Base-by-base conservation (phyloP, 2,113 vertebrate genomes). In the Passer domesticus region DNA sequence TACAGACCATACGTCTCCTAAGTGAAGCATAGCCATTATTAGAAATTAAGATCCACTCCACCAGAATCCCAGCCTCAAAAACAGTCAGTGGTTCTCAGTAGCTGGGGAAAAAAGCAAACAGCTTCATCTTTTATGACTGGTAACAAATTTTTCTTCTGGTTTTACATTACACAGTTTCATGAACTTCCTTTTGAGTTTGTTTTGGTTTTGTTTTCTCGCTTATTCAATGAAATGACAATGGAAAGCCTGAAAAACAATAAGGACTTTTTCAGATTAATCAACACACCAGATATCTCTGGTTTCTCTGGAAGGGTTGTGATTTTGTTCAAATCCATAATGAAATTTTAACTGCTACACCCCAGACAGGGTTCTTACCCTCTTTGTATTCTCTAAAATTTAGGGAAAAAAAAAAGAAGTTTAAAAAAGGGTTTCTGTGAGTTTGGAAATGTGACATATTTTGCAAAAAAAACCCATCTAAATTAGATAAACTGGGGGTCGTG, bases 121-220 rank as follows among this genome's bases (percentile, higher is more conserved):
- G 30, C 19, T 90, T 78, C 52, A 78, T 37, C 13, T 87, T 89
- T 70, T 67, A 4, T 50, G 33, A 78, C 9, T n/a, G 4, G 41
- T 10, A 83, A 70, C 21, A 73, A 63, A 3, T 46, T 77, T 86
- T 93, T 81, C 30, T 59, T 43, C 59, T 56, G 52, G 19, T 49
- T 91, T 87, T 84, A 64, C 35, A 41, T 18, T 35, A 37, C 22
- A 37, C 17, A 43, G 33, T 25, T 68, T 64, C 3, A 58, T 46
- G 19, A 87, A 79, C 15, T 77, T 90, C 31, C 31, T 62, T 37
- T 70, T 33, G 41, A 73, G 56, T 77, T 90, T 83, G 21, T 53
- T 90, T 83, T 69, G 13, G 23, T 83, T 47, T 88, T 94, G 11
- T 87, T 72, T 93, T 73, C 67, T 76, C 93, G n/a, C 66, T 92